Percentiles rank a stretch among this genome's conserved stretches.
These are phyloP conservation scores for Heteromurus nitidus DNA, from an alignment of 2,888 invertebrate genomes.

Conservation along the genomic window DNA sequence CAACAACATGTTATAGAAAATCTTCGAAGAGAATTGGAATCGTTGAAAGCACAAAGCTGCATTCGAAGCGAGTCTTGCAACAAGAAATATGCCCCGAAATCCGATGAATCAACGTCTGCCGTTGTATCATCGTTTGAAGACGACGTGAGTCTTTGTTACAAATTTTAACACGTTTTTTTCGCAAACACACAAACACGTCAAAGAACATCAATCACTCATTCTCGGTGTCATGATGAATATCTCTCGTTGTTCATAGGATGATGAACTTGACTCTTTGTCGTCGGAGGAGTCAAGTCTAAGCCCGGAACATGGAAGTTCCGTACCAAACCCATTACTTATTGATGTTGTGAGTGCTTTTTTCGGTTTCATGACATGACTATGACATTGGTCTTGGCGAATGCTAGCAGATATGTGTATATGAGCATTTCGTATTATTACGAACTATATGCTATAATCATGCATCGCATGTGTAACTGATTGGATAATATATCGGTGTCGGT, in stretches of 20 bases:
- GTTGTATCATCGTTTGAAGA: conserved; percentile 61
- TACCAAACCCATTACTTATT: conserved; percentile 43
- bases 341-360: conserved; percentile 53
- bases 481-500: too few species aligned
- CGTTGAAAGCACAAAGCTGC: conserved; percentile 21
- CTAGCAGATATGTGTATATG: not conserved
- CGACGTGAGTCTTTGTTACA: conserved; percentile 52
- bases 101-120: conserved; percentile 57
- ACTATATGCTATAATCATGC: not conserved
- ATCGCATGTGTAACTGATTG: too few species aligned
- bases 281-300: conserved; percentile 26
- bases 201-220: not conserved
- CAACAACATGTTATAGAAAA: conserved; percentile 55
- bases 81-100: conserved; percentile 39
- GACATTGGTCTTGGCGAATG: conserved; percentile 51
- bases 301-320: conserved; percentile 16
- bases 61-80: not conserved
- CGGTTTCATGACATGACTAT: conserved; percentile 48
- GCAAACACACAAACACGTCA: not conserved
- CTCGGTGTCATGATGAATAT: too few species aligned
- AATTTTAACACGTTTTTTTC: not conserved
- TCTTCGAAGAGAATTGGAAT: conserved; percentile 43
- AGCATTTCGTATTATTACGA: not conserved
- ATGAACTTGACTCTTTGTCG: conserved; percentile 60
- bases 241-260: conserved; percentile 42